These are phyloP conservation scores for Exocentrus adspersus DNA, from an alignment of 2,888 invertebrate species.

Conservation along the genomic window DNA sequence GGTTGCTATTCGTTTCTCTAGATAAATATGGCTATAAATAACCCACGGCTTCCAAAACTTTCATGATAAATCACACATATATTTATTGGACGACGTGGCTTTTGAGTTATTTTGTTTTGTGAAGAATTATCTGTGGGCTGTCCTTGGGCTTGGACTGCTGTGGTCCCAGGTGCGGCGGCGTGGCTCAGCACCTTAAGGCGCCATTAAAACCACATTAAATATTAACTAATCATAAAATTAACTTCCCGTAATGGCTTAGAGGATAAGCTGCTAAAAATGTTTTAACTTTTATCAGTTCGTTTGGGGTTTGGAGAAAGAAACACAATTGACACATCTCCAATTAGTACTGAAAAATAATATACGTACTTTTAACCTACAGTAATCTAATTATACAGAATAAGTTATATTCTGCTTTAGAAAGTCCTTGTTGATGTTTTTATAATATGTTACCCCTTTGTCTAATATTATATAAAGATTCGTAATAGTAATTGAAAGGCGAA, in stretches of 20 bases:
- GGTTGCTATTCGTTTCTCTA: conserved; percentile 53
- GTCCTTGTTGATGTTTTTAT: no score
- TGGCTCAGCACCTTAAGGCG: conserved; percentile 38
- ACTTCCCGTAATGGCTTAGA: background rate
- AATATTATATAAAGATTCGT: no score
- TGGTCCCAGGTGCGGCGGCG: conserved; percentile 40
- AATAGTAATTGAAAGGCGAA: no score
- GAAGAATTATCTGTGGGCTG: conserved; percentile 54
- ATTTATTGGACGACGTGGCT: conserved; percentile 55
- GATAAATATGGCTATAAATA: conserved; percentile 59
- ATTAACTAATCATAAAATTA: conserved; percentile 42
- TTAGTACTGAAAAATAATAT: no score
- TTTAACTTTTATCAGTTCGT: background rate
- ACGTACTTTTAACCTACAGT: no score
- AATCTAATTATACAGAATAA: no score
- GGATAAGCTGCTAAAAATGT: background rate
- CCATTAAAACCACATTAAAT: conserved; percentile 51
- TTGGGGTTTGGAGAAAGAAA: background rate
- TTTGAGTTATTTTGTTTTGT: conserved; percentile 57
- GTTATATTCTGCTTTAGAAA: no score
- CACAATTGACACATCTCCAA: no score
- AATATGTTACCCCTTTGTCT: no score
- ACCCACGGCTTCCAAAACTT: conserved; percentile 58
- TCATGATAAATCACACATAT: conserved; percentile 59
- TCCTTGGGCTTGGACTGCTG: conserved; percentile 35